Conservation (phyloP, 2,113 vertebrate genomes). For the Galbula dea region DNA sequence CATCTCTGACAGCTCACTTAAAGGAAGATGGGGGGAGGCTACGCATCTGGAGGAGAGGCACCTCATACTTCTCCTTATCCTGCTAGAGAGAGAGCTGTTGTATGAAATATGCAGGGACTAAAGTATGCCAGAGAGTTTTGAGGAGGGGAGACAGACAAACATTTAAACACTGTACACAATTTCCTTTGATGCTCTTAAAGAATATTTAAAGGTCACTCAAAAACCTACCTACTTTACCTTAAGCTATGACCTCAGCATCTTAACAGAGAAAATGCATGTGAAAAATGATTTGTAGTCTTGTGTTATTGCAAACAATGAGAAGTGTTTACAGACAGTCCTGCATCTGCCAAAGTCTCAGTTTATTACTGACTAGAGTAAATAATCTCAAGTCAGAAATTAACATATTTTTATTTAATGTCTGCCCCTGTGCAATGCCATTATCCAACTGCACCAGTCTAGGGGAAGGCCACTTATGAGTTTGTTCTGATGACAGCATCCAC, state of each 20-base stretch:
- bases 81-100: background rate
- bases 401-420: background rate
- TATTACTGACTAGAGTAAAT: background rate
- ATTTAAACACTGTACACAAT: background rate
- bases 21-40: background rate
- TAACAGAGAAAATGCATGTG: rapidly evolving
- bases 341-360: background rate
- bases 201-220: background rate
- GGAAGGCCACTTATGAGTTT: background rate
- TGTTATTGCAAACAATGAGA: background rate
- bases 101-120: background rate
- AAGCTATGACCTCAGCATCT: background rate
- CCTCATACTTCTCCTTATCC: background rate
- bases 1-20: background rate
- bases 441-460: background rate
- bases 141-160: rapidly evolving
- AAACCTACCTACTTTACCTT: background rate
- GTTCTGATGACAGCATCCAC: background rate
- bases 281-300: background rate
- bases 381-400: background rate
- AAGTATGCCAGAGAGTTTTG: background rate
- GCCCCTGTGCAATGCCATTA: background rate
- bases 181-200: background rate
- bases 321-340: background rate
- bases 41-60: background rate